These are phyloP conservation scores for Hirtodrosophila duncani DNA, from an alignment of 2,888 invertebrate genomes.

Conservation along the genomic window DNA sequence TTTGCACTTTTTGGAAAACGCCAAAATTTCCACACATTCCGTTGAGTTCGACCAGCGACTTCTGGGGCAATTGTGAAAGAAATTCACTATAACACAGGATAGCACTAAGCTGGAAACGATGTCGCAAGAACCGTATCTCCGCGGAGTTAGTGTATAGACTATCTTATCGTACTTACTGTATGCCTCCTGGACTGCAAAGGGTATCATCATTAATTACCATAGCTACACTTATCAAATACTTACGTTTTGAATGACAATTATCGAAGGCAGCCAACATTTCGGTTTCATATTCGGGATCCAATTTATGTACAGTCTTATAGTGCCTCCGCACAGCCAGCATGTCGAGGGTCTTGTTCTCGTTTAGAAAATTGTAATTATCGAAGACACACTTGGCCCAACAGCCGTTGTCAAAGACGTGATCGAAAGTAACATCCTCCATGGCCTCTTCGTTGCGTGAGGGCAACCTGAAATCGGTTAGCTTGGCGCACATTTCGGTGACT, in stretches of 20 bases:
- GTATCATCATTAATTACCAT: neutral
- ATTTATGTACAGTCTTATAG: conserved; percentile 26
- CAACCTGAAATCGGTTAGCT: conserved; percentile 43
- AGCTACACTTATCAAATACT: too few species aligned
- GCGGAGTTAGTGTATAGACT: too few species aligned
- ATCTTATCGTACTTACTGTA: too few species aligned
- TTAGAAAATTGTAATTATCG: too few species aligned
- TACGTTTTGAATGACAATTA: conserved; percentile 38
- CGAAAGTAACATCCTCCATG: conserved; percentile 43
- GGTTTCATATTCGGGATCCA: conserved; percentile 50
- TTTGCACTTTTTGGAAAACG: conserved; percentile 48
- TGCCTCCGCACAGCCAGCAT: conserved; percentile 40
- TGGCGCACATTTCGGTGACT: too few species aligned
- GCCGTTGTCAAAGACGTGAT: conserved; percentile 30
- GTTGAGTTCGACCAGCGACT: conserved; percentile 48
- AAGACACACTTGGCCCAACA: conserved; percentile 53
- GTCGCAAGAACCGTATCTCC: too few species aligned
- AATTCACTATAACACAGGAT: conserved; percentile 45
- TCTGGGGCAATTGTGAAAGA: conserved; percentile 55
- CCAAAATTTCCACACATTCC: conserved; percentile 46
- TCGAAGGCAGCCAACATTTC: conserved; percentile 51
- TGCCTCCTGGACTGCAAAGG: conserved; percentile 35
- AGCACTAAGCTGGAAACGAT: conserved; percentile 48
- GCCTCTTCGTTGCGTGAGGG: conserved; percentile 43
- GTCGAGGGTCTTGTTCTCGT: conserved; percentile 29